Percentiles rank a stretch among this genome's conserved stretches.
These are phyloP conservation scores for Microplitis mediator DNA, from an alignment of 1,140 invertebrate genomes.

Conservation along the genomic window DNA sequence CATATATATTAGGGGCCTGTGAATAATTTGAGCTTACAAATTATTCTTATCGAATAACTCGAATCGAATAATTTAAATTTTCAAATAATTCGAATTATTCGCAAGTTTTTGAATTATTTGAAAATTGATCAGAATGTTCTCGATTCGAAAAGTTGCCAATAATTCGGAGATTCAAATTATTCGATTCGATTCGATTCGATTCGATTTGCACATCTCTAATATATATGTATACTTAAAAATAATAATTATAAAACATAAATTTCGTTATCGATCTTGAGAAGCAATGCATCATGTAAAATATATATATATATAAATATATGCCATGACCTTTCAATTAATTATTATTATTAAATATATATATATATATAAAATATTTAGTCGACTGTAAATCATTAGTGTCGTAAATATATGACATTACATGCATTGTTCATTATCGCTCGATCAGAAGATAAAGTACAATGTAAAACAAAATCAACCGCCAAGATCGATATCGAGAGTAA, in stretches of 20 bases:
- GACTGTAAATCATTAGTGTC: neutral
- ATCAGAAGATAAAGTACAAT: neutral
- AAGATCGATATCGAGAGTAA: slow-evolving; percentile 25
- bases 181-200: no score
- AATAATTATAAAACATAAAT: neutral
- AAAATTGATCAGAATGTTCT: no score
- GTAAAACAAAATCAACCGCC: slow-evolving; percentile 3
- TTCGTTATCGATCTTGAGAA: neutral
- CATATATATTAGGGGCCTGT: no score
- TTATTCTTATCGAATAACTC: no score
- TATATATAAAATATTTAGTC: neutral
- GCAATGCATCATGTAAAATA: neutral
- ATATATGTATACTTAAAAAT: neutral
- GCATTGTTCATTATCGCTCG: neutral
- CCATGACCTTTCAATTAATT: neutral
- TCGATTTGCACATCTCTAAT: no score
- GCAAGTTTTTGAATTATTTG: no score
- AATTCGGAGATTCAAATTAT: no score
- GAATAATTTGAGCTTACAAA: no score
- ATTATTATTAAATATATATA: neutral
- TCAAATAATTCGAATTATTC: no score
- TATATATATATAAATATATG: no score
- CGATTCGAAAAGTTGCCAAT: no score
- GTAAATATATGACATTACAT: neutral
- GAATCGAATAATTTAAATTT: no score